A percentile compares a stretch with the other conserved stretches of the same genome.
Conservation (phyloP, 2,113 vertebrate species). For the Abramis brama region DNA sequence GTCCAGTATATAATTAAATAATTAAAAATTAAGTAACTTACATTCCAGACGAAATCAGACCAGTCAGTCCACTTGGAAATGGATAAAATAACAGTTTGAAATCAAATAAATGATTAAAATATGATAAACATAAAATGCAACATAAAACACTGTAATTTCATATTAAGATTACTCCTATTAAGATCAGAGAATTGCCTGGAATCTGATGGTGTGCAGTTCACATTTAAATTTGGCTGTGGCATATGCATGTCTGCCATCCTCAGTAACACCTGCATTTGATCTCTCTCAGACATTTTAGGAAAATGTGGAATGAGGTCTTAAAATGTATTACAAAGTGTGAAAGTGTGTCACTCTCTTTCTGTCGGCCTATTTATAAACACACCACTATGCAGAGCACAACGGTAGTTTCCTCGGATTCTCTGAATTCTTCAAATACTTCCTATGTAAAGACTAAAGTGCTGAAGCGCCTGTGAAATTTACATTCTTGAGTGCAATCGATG, state of each 20-base stretch:
- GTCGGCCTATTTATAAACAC: constrained; percentile 35
- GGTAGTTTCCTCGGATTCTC: constrained; percentile 40
- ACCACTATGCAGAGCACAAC: constrained; percentile 58
- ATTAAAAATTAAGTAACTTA: background rate
- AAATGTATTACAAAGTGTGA: constrained; percentile 1
- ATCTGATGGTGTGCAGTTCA: background rate
- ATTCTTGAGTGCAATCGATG: constrained; percentile 51
- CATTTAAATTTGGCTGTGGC: background rate
- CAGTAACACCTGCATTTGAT: background rate
- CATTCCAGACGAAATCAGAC: background rate
- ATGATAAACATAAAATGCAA: background rate
- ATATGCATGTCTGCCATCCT: background rate
- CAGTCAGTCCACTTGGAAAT: background rate
- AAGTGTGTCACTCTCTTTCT: background rate
- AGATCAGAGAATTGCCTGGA: background rate
- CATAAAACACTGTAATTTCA: background rate
- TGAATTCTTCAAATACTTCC: constrained; percentile 63
- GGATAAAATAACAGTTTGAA: background rate
- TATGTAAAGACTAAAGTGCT: constrained; percentile 58
- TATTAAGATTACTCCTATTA: background rate
- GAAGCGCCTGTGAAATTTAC: constrained; percentile 46
- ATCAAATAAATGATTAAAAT: background rate
- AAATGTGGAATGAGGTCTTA: constrained; percentile 5
- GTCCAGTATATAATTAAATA: too few relatives aligned
- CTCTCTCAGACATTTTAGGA: background rate